Evolutionary conservation across 2,888 invertebrate genomes (phyloP).

Genomic region (Ommatoiulus sabulosus): DNA sequence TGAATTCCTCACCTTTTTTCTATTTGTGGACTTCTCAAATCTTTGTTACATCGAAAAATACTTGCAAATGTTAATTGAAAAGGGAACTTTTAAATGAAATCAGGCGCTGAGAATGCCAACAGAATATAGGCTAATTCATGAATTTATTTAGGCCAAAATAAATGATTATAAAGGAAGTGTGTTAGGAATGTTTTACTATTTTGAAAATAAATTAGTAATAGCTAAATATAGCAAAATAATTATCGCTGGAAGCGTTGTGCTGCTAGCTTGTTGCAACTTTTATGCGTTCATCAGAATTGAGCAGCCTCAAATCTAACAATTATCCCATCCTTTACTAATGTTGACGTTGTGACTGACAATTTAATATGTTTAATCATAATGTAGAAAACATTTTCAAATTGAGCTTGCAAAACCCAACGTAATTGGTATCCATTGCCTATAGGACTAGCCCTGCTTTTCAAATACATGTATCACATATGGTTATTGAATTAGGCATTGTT

Average conservation of each 20-base stretch:
- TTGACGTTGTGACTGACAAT: constrained; percentile 6
- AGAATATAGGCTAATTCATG: too few species aligned
- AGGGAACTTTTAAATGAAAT: too few species aligned
- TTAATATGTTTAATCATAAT: constrained; percentile 5
- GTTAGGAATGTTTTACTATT: too few species aligned
- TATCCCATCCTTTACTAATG: not conserved
- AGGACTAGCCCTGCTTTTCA: not conserved
- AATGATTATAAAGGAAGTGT: too few species aligned
- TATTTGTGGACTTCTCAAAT: too few species aligned
- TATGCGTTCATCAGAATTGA: not conserved
- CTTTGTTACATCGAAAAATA: too few species aligned
- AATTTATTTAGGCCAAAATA: too few species aligned
- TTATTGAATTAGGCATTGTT: not conserved
- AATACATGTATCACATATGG: not conserved
- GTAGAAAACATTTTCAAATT: not conserved
- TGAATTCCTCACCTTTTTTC: too few species aligned
- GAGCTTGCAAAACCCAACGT: not conserved
- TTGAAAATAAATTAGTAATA: too few species aligned
- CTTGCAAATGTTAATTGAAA: too few species aligned
- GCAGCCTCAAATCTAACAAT: not conserved
- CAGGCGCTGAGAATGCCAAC: too few species aligned
- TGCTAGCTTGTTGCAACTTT: not conserved
- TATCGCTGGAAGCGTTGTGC: not conserved
- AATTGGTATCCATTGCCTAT: not conserved
- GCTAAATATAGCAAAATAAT: not conserved